Percentiles rank a stretch among this genome's conserved stretches.
Conservation (phyloP, 2,797 vertebrate species). For the Buceros bicornis region DNA sequence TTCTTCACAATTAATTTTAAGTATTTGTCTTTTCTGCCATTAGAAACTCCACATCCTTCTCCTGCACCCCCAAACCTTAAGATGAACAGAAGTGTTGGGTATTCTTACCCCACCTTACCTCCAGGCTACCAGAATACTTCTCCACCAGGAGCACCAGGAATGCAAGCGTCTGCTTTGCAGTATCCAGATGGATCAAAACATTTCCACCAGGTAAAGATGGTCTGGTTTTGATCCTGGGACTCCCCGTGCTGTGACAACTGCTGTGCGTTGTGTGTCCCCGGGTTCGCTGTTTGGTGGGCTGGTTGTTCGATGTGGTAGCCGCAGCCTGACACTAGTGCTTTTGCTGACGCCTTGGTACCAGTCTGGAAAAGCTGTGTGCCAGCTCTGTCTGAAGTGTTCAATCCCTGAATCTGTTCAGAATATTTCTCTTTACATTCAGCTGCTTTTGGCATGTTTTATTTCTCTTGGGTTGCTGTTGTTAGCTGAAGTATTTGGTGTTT, state of each 20-base stretch:
- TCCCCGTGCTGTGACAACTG: fast-evolving
- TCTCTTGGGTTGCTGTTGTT: not conserved
- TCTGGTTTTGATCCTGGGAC: not conserved
- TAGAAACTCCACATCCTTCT: constrained; percentile 80
- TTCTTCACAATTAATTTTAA: constrained; percentile 34
- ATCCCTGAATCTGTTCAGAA: not conserved
- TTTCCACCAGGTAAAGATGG: constrained; percentile 87
- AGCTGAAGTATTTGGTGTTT: not conserved
- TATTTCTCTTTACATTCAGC: not conserved
- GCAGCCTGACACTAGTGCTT: not conserved
- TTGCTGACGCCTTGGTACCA: not conserved
- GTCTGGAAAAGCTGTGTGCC: not conserved
- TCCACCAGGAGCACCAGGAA: constrained; percentile 72
- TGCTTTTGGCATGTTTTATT: not conserved
- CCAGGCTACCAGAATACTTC: constrained; percentile 90
- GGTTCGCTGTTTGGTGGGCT: not conserved
- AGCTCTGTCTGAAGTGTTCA: not conserved
- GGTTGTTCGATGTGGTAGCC: not conserved
- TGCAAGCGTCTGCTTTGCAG: constrained; percentile 83
- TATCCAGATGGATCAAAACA: constrained; percentile 85
- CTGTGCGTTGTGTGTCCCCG: not conserved
- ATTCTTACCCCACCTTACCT: constrained; percentile 89
- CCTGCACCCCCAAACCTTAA: constrained; percentile 81
- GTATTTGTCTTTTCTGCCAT: constrained; percentile 57
- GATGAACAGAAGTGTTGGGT: constrained; percentile 84